Conservation (phyloP, 2,888 invertebrate genomes). For the Tryphoninae sp. region DNA sequence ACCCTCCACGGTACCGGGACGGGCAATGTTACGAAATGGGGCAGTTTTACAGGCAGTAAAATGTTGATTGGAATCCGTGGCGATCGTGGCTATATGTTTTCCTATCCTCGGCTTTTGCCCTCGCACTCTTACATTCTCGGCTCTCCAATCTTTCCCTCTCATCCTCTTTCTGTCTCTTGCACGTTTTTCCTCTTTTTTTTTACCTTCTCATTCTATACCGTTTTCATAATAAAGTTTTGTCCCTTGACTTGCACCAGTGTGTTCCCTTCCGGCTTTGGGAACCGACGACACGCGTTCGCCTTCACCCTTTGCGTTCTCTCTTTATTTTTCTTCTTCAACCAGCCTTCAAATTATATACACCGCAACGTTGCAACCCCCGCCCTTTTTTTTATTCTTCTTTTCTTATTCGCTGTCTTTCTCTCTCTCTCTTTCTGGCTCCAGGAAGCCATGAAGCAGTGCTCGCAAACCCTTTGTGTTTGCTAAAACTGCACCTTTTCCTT, state of each 20-base stretch:
- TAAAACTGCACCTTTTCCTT: conserved; percentile 1
- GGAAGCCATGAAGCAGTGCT: conserved; percentile 42
- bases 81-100: conserved; percentile 66
- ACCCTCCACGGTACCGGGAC: conserved; percentile 63
- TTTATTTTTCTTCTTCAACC: neutral
- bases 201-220: neutral
- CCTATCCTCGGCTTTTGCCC: conserved; percentile 12
- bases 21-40: conserved; percentile 75
- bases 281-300: conserved; percentile 49
- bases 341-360: conserved; percentile 26
- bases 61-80: conserved; percentile 77
- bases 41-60: conserved; percentile 78
- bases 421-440: conserved; percentile 6
- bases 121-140: neutral
- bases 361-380: conserved; percentile 15
- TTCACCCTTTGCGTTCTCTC: conserved; percentile 36
- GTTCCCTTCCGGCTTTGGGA: conserved; percentile 15
- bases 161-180: neutral
- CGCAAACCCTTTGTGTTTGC: conserved; percentile 20
- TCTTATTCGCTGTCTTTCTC: neutral
- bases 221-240: conserved; percentile 59
- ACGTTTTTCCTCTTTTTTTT: conserved; percentile 1
- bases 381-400: neutral
- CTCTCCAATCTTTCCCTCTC: neutral
- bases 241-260: conserved; percentile 33